These are phyloP conservation scores for Meiosimyza platycephala DNA, from an alignment of 2,888 invertebrate genomes.

Conservation along the genomic window DNA sequence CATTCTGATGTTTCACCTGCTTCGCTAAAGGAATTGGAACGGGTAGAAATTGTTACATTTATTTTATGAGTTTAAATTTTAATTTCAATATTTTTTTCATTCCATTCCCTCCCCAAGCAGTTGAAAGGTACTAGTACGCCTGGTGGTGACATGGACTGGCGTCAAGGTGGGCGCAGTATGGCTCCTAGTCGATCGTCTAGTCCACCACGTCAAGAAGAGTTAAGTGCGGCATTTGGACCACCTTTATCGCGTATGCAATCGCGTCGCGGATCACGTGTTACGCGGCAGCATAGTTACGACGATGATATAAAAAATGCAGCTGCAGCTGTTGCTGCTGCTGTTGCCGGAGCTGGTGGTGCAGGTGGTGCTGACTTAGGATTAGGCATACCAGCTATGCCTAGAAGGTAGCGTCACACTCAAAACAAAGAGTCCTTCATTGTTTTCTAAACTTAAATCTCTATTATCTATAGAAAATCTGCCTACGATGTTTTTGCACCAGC, in stretches of 20 bases:
- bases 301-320: conserved; percentile 74
- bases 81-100: neutral
- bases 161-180: conserved; percentile 72
- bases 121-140: conserved; percentile 75
- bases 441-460: conserved; percentile 4
- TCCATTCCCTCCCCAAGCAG: conserved; percentile 63
- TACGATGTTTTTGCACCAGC: conserved; percentile 83
- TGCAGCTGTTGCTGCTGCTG: conserved; percentile 47
- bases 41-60: conserved; percentile 70
- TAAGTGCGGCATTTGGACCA: conserved; percentile 55
- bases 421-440: neutral
- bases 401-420: conserved; percentile 69
- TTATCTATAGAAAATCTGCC: conserved; percentile 71
- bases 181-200: conserved; percentile 74
- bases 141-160: conserved; percentile 70
- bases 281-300: conserved; percentile 86
- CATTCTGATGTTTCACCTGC: conserved; percentile 91
- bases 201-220: conserved; percentile 68
- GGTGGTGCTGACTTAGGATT: conserved; percentile 69
- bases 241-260: conserved; percentile 67
- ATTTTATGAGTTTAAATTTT: neutral
- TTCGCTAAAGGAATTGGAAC: conserved; percentile 88
- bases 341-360: conserved; percentile 45
- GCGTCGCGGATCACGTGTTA: conserved; percentile 73
- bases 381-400: conserved; percentile 79